Evolutionary conservation across 2,888 invertebrate species (phyloP).

Genomic region (Tenthredo scrophulariae): DNA sequence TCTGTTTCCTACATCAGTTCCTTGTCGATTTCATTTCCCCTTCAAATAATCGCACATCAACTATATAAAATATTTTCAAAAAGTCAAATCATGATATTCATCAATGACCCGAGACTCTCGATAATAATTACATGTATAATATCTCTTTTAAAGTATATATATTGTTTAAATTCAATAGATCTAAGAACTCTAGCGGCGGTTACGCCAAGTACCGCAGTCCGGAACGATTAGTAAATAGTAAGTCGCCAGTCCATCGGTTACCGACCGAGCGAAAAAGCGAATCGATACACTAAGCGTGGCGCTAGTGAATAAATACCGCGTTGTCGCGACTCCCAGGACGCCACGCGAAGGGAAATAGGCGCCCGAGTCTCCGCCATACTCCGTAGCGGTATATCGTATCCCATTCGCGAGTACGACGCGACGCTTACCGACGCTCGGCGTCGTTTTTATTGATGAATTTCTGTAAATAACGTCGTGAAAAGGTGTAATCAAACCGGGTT

Average conservation of each 20-base stretch:
- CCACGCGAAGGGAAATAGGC: conserved; percentile 66
- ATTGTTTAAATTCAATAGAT: not conserved
- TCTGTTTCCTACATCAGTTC: not conserved
- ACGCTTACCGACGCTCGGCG: conserved; percentile 77
- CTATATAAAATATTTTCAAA: not conserved
- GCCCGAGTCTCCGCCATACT: conserved; percentile 69
- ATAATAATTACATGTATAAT: not conserved
- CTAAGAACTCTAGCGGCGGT: not conserved
- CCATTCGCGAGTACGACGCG: conserved; percentile 69
- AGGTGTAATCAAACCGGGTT: conserved; percentile 14
- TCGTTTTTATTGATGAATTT: conserved; percentile 64
- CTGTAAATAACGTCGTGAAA: conserved; percentile 59
- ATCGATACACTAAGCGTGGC: conserved; percentile 59
- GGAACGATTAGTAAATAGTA: conserved; percentile 18
- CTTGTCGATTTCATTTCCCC: not conserved
- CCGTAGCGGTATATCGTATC: conserved; percentile 72
- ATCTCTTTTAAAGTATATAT: not conserved
- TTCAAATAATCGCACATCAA: not conserved
- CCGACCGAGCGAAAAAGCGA: conserved; percentile 27
- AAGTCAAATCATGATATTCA: not conserved
- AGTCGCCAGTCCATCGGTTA: not conserved
- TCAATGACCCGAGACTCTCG: not conserved
- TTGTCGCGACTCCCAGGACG: conserved; percentile 62
- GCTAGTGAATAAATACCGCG: conserved; percentile 66
- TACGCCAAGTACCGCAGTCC: not conserved